Percentiles rank a stretch among this genome's conserved stretches.
Evolutionary conservation across 1,140 invertebrate species (phyloP).

Genomic region (Temnothorax curvispinosus): DNA sequence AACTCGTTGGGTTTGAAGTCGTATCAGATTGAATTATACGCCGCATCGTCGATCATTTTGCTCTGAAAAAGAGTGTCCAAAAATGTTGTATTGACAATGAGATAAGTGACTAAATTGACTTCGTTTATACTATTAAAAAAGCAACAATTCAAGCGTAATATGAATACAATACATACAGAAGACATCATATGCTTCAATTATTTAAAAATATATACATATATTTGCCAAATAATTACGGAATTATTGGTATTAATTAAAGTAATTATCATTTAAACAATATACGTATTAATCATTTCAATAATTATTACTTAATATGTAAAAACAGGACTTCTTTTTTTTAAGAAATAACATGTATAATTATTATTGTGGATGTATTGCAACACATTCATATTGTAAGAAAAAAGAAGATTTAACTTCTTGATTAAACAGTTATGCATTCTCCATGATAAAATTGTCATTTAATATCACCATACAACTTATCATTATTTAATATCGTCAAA

Average conservation of each 20-base stretch:
- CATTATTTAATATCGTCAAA: neutral
- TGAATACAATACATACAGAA: neutral
- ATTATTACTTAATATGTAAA: neutral
- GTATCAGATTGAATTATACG: slow-evolving; percentile 61
- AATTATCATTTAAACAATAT: neutral
- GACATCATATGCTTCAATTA: neutral
- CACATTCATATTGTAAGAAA: neutral
- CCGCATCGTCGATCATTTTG: slow-evolving; percentile 25
- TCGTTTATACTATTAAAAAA: neutral
- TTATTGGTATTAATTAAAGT: neutral
- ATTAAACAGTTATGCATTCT: neutral
- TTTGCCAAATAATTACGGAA: neutral
- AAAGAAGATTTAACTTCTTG: neutral
- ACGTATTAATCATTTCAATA: neutral
- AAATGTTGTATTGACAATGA: neutral
- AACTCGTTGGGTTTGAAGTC: slow-evolving; percentile 23
- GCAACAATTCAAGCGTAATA: neutral
- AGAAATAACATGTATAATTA: neutral
- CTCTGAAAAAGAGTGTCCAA: too few species aligned
- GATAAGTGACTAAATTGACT: neutral
- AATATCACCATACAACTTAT: too few species aligned
- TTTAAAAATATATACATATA: neutral
- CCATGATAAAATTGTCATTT: neutral
- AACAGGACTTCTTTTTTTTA: neutral
- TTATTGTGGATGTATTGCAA: neutral